Percentiles rank a stretch among this genome's conserved stretches.
These are phyloP conservation scores for Rhinophrynus dorsalis DNA, from an alignment of 2,797 vertebrate genomes.

Conservation along the genomic window DNA sequence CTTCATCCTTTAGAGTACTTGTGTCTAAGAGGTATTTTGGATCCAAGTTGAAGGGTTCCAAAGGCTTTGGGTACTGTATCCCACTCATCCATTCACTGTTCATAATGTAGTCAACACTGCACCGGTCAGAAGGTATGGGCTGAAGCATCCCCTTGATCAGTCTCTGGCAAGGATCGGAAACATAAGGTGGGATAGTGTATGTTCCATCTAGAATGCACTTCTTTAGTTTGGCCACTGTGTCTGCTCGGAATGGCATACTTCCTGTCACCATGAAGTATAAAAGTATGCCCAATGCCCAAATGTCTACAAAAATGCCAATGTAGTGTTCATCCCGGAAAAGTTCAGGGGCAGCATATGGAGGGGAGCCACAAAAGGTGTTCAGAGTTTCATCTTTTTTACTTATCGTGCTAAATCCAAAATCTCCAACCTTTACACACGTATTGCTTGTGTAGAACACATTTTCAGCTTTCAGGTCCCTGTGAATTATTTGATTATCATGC, in stretches of 20 bases:
- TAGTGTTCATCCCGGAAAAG: constrained; percentile 93
- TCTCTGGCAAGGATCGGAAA: constrained; percentile 84
- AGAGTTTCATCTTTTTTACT: constrained; percentile 86
- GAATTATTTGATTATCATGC: constrained; percentile 95
- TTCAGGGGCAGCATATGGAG: constrained; percentile 92
- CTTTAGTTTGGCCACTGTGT: constrained; percentile 93
- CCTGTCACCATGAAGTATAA: constrained; percentile 91
- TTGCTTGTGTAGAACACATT: constrained; percentile 91
- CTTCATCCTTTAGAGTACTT: constrained; percentile 78
- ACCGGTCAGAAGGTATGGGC: constrained; percentile 79
- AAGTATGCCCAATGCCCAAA: constrained; percentile 95
- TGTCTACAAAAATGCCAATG: constrained; percentile 82
- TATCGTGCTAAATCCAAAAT: constrained; percentile 95
- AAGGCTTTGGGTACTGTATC: constrained; percentile 79
- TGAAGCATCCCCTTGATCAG: constrained; percentile 87
- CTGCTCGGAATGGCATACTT: constrained; percentile 92
- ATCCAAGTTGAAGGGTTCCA: constrained; percentile 86
- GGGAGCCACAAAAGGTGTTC: constrained; percentile 95
- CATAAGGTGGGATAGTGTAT: constrained; percentile 75
- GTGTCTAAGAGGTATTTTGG: constrained; percentile 81
- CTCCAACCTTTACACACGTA: constrained; percentile 93
- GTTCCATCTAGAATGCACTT: constrained; percentile 89
- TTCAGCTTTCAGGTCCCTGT: constrained; percentile 94
- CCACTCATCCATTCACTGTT: constrained; percentile 88
- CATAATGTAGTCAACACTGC: constrained; percentile 85